These are phyloP conservation scores for Coregonus sp. DNA, from an alignment of 2,797 vertebrate genomes.

Conservation along the genomic window DNA sequence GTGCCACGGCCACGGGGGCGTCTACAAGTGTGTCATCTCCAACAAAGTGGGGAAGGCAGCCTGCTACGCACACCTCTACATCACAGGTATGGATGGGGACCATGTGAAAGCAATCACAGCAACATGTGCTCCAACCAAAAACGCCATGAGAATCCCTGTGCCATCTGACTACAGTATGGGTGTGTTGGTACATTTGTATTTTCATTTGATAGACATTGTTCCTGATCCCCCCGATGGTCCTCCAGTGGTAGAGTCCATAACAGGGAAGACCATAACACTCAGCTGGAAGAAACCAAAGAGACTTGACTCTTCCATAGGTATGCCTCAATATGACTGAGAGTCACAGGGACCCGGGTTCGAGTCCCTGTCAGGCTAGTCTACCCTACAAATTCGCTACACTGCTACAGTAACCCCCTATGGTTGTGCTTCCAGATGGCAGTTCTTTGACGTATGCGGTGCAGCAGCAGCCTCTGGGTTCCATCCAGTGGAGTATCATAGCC, in stretches of 20 bases:
- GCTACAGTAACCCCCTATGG: neutral
- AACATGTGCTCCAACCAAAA: neutral
- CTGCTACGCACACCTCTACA: conserved; percentile 93
- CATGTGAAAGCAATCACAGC: neutral
- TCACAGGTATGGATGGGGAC: conserved; percentile 79
- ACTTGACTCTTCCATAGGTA: conserved; percentile 87
- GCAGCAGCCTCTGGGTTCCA: conserved; percentile 88
- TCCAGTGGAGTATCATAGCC: conserved; percentile 86
- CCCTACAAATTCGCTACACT: neutral
- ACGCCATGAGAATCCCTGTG: neutral
- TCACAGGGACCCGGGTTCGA: neutral
- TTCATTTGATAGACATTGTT: conserved; percentile 80
- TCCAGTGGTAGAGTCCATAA: conserved; percentile 83
- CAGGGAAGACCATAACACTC: conserved; percentile 84
- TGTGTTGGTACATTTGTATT: neutral
- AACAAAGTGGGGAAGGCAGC: conserved; percentile 95
- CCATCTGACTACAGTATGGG: neutral
- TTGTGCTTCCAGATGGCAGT: conserved; percentile 73
- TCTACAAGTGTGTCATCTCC: conserved; percentile 95
- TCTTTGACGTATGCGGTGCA: conserved; percentile 87
- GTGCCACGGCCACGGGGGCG: conserved; percentile 86
- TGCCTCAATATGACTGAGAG: neutral
- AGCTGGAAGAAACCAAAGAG: conserved; percentile 90
- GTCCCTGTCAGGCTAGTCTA: neutral
- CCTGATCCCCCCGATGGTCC: conserved; percentile 89